Base-by-base conservation (phyloP, 2,113 vertebrate genomes). In the Cardinalis cardinalis region DNA sequence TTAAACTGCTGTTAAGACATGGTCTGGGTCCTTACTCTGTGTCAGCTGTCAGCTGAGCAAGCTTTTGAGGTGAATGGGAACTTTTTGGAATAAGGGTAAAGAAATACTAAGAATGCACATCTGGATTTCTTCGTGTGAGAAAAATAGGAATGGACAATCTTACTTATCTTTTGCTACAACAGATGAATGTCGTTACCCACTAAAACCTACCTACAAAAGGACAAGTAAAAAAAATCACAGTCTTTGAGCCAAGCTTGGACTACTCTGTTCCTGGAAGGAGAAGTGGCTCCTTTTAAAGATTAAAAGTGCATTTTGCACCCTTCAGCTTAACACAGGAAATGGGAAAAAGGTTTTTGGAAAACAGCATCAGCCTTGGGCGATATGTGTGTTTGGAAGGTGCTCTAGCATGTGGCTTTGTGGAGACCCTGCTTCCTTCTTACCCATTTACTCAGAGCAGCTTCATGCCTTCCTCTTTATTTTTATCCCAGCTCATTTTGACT, bases 261-360 rank as follows among this genome's bases (percentile, higher is more conserved):
- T 44, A 60, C 61, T 81, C 48, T 94, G 69, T 55, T 95, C 32
- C 61, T 79, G 84, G 79, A 95, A 94, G 89, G 41, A 92, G 44
- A 94, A 89, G 59, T 83, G 36, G 70, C 61, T 92, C 83, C 73
- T 92, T 91, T 76, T 74, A 29, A 95, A 96, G 93, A 93, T 88
- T 91, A 94, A 94, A 84, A 69, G 58, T 79, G 84, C 38, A 81
- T 93, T 95, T 92, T 87, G 51, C 80, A 91, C 52, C 58, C 60
- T 48, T 90, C 41, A 80, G 90, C 84, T 95, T 95, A 87, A 89
- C 73, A 89, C 1, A 29, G 40, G 90, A 96, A 94, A 85, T 64
- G 28, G 69, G 68, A 34, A 91, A 92, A 94, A 86, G 51, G 21
- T 72, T 96, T 96, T 80, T 95, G 94, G 90, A 96, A 92, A 90